These are phyloP conservation scores for Myathropa florea DNA, from an alignment of 2,888 invertebrate genomes.

Conservation along the genomic window DNA sequence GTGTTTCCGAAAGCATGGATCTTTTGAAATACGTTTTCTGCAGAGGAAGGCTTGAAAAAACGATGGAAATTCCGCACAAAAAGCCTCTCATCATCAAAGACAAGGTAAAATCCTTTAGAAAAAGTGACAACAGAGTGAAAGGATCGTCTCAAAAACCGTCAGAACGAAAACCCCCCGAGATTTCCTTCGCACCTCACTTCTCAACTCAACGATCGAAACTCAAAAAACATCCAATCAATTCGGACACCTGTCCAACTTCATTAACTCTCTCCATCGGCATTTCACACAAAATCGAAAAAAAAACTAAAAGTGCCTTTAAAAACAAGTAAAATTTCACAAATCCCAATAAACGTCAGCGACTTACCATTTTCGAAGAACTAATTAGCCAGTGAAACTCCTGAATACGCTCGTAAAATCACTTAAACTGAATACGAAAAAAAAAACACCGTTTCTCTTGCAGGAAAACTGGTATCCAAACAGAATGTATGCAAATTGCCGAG, in stretches of 20 bases:
- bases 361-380: constrained; percentile 51
- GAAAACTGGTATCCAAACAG: constrained; percentile 60
- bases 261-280: constrained; percentile 16
- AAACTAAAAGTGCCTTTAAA: neutral
- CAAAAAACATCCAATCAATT: neutral
- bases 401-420: constrained; percentile 2
- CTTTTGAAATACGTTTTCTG: no score
- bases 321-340: neutral
- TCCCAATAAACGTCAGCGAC: neutral
- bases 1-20: no score
- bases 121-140: no score
- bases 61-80: no score
- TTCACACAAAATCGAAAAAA: neutral
- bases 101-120: no score
- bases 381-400: constrained; percentile 40
- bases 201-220: neutral
- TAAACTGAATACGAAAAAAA: neutral
- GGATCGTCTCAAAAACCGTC: no score
- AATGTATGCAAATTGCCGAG: constrained; percentile 4
- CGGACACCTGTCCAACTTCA: neutral
- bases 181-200: neutral
- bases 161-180: no score
- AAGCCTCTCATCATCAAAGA: no score
- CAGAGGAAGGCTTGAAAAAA: no score
- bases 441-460: neutral